phyloP scores from a whole-genome alignment of 92 coral and sea anemone genomes.

The Actinostola sp. region DNA sequence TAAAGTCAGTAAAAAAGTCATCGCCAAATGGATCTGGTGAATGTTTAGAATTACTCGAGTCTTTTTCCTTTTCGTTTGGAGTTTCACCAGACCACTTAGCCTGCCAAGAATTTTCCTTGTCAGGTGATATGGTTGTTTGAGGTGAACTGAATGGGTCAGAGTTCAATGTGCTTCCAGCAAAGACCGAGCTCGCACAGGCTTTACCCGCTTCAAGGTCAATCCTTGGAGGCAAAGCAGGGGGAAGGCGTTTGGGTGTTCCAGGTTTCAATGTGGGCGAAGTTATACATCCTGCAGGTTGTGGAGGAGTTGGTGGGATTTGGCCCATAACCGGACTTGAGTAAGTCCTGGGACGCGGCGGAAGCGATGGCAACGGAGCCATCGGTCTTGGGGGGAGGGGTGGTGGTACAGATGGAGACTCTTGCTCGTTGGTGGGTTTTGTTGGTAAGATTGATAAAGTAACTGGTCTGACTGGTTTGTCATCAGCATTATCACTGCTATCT shows the following conservation, averaged over 20 bases:
- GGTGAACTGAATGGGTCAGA: conserved; percentile 50
- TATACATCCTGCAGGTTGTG: conserved; percentile 31
- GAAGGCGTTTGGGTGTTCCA: conserved; percentile 58
- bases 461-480: conserved; percentile 32
- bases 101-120: conserved; percentile 47
- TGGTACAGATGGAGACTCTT: conserved; percentile 81
- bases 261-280: conserved; percentile 32
- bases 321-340: conserved; percentile 26
- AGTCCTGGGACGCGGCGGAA: conserved; percentile 87
- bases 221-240: conserved; percentile 95
- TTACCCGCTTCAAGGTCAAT: conserved; percentile 71
- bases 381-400: conserved; percentile 99
- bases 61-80: neutral
- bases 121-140: neutral
- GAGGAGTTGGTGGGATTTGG: conserved; percentile 48
- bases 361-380: conserved; percentile 75
- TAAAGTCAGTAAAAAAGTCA: conserved; percentile 78
- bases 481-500: neutral
- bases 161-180: neutral
- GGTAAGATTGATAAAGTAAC: conserved; percentile 37
- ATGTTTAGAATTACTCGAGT: conserved; percentile 22
- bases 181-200: neutral
- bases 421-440: conserved; percentile 14
- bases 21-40: conserved; percentile 75
- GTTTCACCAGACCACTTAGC: neutral